Percentiles rank a stretch among this genome's conserved stretches.
Conservation (phyloP, 2,113 vertebrate species). For the Neolamprologus longior region DNA sequence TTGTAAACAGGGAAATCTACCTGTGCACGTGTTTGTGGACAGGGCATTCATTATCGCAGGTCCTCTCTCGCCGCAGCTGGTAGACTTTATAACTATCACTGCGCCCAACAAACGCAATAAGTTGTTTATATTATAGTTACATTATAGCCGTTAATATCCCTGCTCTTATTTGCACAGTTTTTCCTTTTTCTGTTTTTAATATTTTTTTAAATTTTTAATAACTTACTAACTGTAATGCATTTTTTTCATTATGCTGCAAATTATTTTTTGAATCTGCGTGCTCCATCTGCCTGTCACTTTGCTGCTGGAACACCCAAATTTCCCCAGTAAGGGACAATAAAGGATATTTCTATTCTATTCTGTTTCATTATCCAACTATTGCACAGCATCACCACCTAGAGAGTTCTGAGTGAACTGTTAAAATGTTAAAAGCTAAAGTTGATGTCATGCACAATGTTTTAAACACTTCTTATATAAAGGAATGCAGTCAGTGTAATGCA, state of each 20-base stretch:
- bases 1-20: constrained; percentile 19
- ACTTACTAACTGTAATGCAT: not conserved
- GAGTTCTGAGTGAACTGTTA: not conserved
- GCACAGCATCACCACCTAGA: not conserved
- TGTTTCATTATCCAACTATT: not conserved
- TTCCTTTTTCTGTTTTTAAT: not conserved
- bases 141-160: not conserved
- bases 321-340: not conserved
- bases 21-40: not conserved
- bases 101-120: not conserved
- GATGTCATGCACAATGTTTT: not conserved
- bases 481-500: not conserved
- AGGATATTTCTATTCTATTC: not conserved
- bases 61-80: not conserved
- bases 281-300: not conserved
- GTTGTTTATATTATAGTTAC: not conserved
- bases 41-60: not conserved
- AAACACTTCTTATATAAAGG: not conserved
- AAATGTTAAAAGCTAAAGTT: not conserved
- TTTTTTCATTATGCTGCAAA: not conserved
- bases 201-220: not conserved
- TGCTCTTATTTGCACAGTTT: not conserved
- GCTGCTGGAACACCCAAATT: not conserved
- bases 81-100: not conserved
- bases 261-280: not conserved